Conservation (phyloP, 2,888 invertebrate species). For the Coleophora deauratella region DNA sequence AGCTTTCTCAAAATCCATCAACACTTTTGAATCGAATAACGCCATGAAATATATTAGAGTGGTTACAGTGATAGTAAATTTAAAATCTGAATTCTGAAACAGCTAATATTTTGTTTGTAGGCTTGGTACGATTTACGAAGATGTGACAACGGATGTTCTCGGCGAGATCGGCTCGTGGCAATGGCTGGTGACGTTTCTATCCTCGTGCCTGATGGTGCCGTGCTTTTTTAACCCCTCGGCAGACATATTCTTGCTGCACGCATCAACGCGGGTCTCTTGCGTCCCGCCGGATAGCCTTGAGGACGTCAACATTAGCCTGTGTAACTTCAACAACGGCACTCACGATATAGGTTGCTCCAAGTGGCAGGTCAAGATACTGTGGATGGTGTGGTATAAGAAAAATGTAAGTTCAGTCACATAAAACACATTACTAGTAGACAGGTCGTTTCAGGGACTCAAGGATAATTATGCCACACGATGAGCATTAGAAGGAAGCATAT, state of each 20-base stretch:
- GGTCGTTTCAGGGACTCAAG: too few species aligned
- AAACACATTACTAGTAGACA: too few species aligned
- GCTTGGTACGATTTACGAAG: constrained; percentile 58
- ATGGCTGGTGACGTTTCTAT: constrained; percentile 49
- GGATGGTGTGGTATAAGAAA: constrained; percentile 54
- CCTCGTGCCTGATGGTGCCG: constrained; percentile 37
- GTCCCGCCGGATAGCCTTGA: constrained; percentile 26
- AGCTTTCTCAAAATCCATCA: too few species aligned
- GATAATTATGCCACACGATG: too few species aligned
- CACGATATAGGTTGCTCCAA: constrained; percentile 32
- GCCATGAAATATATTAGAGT: too few species aligned
- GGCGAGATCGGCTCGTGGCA: constrained; percentile 60
- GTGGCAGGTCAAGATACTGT: constrained; percentile 49
- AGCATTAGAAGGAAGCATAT: too few species aligned
- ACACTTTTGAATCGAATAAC: too few species aligned
- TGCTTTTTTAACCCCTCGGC: constrained; percentile 48
- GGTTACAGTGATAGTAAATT: too few species aligned
- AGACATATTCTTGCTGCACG: constrained; percentile 45
- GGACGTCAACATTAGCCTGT: constrained; percentile 37
- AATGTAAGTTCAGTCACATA: constrained; percentile 34
- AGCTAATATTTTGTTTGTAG: constrained; percentile 28
- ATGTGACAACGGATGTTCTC: constrained; percentile 57
- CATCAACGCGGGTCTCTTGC: constrained; percentile 34
- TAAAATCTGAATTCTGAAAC: too few species aligned
- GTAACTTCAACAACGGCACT: constrained; percentile 35